Evolutionary conservation across 2,113 vertebrate species (phyloP).

Genomic region (Erythrocercus mccallii): DNA sequence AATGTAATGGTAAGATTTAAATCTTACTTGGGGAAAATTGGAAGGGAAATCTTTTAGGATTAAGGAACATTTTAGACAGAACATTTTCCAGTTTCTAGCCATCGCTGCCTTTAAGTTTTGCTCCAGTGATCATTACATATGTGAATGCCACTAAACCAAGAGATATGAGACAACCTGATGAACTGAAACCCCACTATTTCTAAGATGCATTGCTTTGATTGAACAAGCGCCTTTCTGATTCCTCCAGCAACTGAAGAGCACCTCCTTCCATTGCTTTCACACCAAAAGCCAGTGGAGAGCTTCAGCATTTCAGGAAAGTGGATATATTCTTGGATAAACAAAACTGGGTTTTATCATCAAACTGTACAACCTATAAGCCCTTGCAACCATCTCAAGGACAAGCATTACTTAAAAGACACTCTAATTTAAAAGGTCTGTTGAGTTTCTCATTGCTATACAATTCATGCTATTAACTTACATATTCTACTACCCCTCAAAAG

Average conservation of each 20-base stretch:
- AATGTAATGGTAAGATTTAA: not conserved
- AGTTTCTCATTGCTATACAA: not conserved
- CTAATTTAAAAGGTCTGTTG: not conserved
- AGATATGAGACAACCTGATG: not conserved
- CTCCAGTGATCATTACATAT: not conserved
- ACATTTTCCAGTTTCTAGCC: not conserved
- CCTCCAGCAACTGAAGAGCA: not conserved
- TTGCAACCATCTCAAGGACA: not conserved
- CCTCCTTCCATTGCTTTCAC: accelerated
- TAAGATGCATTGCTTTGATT: not conserved
- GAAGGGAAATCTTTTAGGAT: not conserved
- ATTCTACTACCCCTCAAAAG: not conserved
- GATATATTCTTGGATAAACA: not conserved
- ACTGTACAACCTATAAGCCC: not conserved
- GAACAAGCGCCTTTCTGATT: not conserved
- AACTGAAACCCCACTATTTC: not conserved
- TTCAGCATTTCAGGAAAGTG: not conserved
- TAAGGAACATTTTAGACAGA: not conserved
- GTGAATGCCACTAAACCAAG: not conserved
- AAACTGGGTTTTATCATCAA: not conserved
- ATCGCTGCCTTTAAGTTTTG: not conserved
- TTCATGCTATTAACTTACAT: not conserved
- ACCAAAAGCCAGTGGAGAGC: not conserved
- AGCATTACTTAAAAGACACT: not conserved
- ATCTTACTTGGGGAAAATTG: not conserved